Conservation (phyloP, 2,797 vertebrate genomes). For the Silurus aristotelis region DNA sequence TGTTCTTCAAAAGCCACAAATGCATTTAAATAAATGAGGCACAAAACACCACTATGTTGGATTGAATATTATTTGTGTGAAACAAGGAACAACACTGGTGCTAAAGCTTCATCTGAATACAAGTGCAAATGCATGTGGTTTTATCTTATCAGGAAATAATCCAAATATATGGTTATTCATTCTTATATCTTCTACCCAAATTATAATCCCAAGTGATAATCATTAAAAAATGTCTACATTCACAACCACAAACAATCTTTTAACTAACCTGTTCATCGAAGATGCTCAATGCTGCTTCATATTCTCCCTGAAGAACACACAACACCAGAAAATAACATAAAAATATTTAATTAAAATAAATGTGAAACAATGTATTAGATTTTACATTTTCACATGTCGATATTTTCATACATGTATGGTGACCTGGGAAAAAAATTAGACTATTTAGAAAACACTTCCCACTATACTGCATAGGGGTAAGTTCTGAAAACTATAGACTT, state of each 20-base stretch:
- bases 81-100: background rate
- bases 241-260: background rate
- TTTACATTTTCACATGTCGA: background rate
- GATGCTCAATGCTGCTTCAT: constrained; percentile 86
- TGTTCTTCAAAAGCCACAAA: background rate
- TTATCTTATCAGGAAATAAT: background rate
- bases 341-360: constrained; percentile 20
- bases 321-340: background rate
- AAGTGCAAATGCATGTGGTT: background rate
- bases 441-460: background rate
- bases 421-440: background rate
- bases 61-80: background rate
- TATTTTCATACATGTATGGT: background rate
- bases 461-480: background rate
- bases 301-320: constrained; percentile 79
- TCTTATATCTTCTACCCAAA: background rate
- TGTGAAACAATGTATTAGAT: background rate
- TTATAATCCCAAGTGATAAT: background rate
- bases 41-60: background rate
- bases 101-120: background rate
- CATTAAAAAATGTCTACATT: background rate
- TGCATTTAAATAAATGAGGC: background rate
- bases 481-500: background rate
- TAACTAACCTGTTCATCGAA: constrained; percentile 85
- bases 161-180: background rate